Evolutionary conservation across 2,797 vertebrate species (phyloP), one percentile per base, ranked within the genome.

Genomic region (Halcyon leucocephala): DNA sequence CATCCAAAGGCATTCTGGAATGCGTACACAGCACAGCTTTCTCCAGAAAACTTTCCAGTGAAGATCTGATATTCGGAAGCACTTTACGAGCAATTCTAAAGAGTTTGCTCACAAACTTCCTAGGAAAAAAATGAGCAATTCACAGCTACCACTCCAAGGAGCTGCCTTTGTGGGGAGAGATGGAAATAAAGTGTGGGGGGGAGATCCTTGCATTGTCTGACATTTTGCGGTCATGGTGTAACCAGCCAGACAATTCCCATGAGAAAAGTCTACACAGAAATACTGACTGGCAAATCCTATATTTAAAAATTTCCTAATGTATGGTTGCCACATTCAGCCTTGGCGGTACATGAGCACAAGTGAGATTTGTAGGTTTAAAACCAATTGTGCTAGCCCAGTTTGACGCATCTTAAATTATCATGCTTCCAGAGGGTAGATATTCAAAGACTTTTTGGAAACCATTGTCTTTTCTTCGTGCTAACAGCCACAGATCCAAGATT

Each of bases 231-330:
- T 85, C 64, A 33, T 46, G 74, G 44, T 79, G 29, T 58, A 89
- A 79, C 70, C 42, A 88, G 70, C 14, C 87, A 94, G 82, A 62
- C 35, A 64, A 88, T 70, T 91, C 87, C 93, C 92, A 82, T 10
- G 78, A 95, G 80, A 92, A 88, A 90, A 90, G 73, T 37, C 82
- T 76, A 65, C 92, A 86, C 57, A 90, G 79, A 90, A 81, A 58
- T 37, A 86, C 54, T n/a, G 39, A 46, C 83, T 79, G 77, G 46
- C 39, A 65, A 89, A 70, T 39, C 70, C 62, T 90, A 10, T 54
- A 82, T 49, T 95, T 52, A 70, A 89, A 70, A 39, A 29, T 41
- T 31, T 72, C 81, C 86, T 64, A 8, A 86, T 44, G n/a, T 55
- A 69, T 14, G 14, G 67, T 79, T 86, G 55, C 80, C 74, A 52